Evolutionary conservation across 2,888 invertebrate species (phyloP).

Genomic region (Mesochorus sp.): DNA sequence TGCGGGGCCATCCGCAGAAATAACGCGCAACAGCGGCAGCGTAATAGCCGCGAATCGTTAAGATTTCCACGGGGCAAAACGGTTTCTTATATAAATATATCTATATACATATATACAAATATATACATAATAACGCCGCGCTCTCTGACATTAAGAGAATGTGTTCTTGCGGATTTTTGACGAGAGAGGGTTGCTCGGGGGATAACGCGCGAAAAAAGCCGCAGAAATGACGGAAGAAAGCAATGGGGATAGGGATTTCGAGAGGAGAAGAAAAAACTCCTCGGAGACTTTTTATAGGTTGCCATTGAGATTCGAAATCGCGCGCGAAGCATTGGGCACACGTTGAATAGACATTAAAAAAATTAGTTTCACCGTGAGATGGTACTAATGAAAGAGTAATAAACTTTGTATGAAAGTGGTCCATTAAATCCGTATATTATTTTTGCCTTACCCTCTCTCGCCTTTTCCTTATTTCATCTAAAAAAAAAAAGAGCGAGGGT

Average conservation of each 20-base stretch:
- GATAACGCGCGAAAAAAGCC: slow-evolving; percentile 3
- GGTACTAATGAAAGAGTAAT: slow-evolving; percentile 55
- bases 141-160: slow-evolving; percentile 39
- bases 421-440: slow-evolving; percentile 57
- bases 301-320: slow-evolving; percentile 52
- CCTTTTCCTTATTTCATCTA: slow-evolving; percentile 1
- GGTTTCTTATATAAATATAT: background rate
- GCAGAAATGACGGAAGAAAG: background rate
- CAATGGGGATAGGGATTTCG: background rate
- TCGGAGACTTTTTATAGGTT: slow-evolving; percentile 41
- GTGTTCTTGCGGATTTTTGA: slow-evolving; percentile 1
- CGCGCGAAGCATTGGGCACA: background rate
- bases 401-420: slow-evolving; percentile 47
- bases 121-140: no score
- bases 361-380: slow-evolving; percentile 38
- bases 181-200: slow-evolving; percentile 25
- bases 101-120: no score
- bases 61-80: slow-evolving; percentile 55
- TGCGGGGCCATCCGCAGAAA: slow-evolving; percentile 47
- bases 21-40: slow-evolving; percentile 48
- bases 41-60: slow-evolving; percentile 65
- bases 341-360: slow-evolving; percentile 35
- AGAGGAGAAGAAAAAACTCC: slow-evolving; percentile 16
- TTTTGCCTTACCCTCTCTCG: slow-evolving; percentile 9
- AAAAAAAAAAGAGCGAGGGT: background rate